Base-by-base conservation (phyloP, 2,888 invertebrate genomes). In the Mesorhabditis belari region DNA sequence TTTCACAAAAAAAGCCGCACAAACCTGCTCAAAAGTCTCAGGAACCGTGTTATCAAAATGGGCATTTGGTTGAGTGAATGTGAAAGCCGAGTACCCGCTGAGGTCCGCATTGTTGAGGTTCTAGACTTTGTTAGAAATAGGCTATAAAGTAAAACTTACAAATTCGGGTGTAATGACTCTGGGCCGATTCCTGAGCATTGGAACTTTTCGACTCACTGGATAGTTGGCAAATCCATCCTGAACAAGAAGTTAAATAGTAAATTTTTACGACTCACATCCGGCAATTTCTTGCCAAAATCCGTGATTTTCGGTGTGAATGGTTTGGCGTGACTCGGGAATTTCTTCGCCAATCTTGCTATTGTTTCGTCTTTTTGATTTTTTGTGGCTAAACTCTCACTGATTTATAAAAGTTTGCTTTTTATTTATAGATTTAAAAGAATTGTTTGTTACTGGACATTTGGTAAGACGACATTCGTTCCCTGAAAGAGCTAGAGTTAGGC, bases 21-120 rank as follows among this genome's bases (percentile, higher is more conserved):
- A 26, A 19, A 66, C 65, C 65, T 69, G 69, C 24, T 66, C 61
- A 67, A 73, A 74, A 28, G 55, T 60, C 19, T 60, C 44, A 0
- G 64, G 53, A 44, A 69, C 63, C 21, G 56, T 63, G 35, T 69
- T 66, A 50, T 69, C 59, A 52, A 73, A 73, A 53, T 74, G 74
- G 56, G 67, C 65, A n/a, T 63, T 51, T 28, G 60, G 59, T 52
- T 69, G 69, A 23, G 58, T 49, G 60, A 72, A 66, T 0, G 56
- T 56, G 27, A 58, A 65, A 4, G 44, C 23, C 29, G 64, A 35
- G 55, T 17, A 53, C 17, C 23, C 51, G 2, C 12, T 53, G 17
- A 17, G n/a, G n/a, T n/a, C n/a, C n/a, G n/a, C n/a, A n/a, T n/a
- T n/a, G n/a, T n/a, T n/a, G n/a, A n/a, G n/a, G n/a, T n/a, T n/a